These are phyloP conservation scores for Sebastes dallii DNA, from an alignment of 2,797 vertebrate species.

Conservation along the genomic window DNA sequence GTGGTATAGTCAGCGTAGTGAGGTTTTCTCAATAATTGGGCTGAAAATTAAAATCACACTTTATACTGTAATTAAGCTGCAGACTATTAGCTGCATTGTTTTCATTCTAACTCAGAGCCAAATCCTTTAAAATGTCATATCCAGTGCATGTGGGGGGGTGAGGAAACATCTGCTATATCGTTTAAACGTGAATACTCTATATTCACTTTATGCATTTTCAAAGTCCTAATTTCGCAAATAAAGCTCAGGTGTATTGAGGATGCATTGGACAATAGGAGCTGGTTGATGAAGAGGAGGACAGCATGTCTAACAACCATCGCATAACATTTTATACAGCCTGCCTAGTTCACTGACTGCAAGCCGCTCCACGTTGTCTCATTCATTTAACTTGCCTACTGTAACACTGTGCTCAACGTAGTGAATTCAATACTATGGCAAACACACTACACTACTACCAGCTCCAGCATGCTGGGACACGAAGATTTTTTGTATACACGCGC, in stretches of 20 bases:
- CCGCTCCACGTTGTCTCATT: slow-evolving; percentile 64
- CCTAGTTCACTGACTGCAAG: slow-evolving; percentile 20
- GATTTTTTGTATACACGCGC: slow-evolving; percentile 91
- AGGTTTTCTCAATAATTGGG: not conserved
- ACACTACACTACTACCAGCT: slow-evolving; percentile 82
- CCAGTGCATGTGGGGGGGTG: not conserved
- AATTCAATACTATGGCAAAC: slow-evolving; percentile 83
- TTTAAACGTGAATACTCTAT: not conserved
- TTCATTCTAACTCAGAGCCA: not conserved
- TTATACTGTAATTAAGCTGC: not conserved
- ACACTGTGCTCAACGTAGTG: slow-evolving; percentile 78
- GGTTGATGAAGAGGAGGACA: slow-evolving; percentile 28
- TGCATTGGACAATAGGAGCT: slow-evolving; percentile 42
- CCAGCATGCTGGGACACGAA: slow-evolving; percentile 77
- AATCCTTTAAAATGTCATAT: slow-evolving; percentile 21
- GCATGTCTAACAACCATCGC: not conserved
- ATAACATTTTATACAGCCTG: slow-evolving; percentile 15
- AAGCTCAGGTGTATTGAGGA: slow-evolving; percentile 48
- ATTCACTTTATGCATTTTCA: slow-evolving; percentile 15
- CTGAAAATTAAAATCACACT: not conserved
- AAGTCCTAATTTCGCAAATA: slow-evolving; percentile 73
- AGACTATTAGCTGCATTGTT: not conserved
- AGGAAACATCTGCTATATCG: not conserved
- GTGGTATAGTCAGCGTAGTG: not conserved
- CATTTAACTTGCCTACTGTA: slow-evolving; percentile 78